Evolutionary conservation across 2,113 vertebrate genomes (phyloP), one percentile per base, ranked within the genome.

Genomic region (Narcine bancroftii): DNA sequence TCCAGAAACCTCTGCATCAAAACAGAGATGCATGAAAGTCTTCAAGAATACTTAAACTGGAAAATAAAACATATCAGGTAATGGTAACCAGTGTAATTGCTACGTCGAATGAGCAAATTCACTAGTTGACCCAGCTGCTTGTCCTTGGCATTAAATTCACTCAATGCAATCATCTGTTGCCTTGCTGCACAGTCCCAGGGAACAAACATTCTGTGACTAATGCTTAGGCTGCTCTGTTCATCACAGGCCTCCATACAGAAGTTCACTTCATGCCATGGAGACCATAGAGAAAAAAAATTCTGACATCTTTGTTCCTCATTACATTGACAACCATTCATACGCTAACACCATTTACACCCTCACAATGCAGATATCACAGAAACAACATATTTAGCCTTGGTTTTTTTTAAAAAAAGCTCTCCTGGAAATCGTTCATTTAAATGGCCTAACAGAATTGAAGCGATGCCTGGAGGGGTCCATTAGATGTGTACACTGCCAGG

Each of bases 401-500:
- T n/a, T n/a, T n/a, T n/a, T n/a, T n/a, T n/a, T n/a, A 94, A 93
- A 93, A 85, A 79, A 87, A 87, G 45, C 21, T 92, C 93, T 83
- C 93, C 93, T 94, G 94, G 92, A 94, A 95, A 95, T 94, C 93
- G 94, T 75, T 95, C 93, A 92, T 93, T 93, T 95, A 94, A 95
- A 94, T 93, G 93, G 95, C 92, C 93, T 94, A 94, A 94, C 94
- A 93, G 93, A 95, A 92, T 92, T 92, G 93, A 95, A 95, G 94
- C 94, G 93, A 94, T 93, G 95, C 93, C 95, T 95, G 39, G 87
- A 95, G 93, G 93, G 93, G 93, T 94, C 93, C 93, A 95, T 95
- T 93, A 95, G 94, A 95, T 95, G 93, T 94, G 92, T 94, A 95
- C 92, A 93, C 93, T 95, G 93, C 94, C 94, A 93, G 92, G 93